Base-by-base conservation (phyloP, 1,140 invertebrate species). In the Camponotus vicinus region DNA sequence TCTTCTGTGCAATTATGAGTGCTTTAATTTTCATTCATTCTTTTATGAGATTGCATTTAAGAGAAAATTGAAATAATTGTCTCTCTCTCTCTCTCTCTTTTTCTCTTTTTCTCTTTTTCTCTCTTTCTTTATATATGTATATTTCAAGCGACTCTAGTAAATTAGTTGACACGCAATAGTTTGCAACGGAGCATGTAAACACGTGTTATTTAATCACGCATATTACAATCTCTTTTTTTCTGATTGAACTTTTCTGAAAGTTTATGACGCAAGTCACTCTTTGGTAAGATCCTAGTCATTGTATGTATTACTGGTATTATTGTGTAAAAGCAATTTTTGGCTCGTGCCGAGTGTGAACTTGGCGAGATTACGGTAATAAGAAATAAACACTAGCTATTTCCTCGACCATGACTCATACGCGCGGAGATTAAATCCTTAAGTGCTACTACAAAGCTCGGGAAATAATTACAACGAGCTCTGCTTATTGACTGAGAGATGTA, bases 331-430 rank as follows among this genome's bases (percentile, higher is more conserved):
- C 27, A 42, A 61, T 34, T 45, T 27, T 69, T 21, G 37, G 64
- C 76, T 42, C 64, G 64, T 67, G 61, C 15, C 37, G 15, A 59
- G 34, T 42, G 45, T 21, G 7, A 3, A 49, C 0, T 32, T 55
- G 42, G 52, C 37, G 49, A 34, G 49, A 83, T 83, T 73, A 73
- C 40, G 40, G 7, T 59, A 73, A 83, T 45, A 61, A 73, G 40
- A 61, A 73, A 73, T 73, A 73, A 83, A 83, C 78, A 82, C 27
- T n/a, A 21, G 79, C 13, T 73, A 83, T 83, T 73, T 73, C 49
- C 79, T 61, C 79, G 42, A 11, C n/a, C 13, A 55, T 75, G 79
- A 83, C 27, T 83, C 69, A 75, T 52, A 52, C 49, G 49, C 69
- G 13, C 32, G 40, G 18, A 73, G 18, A 83, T 83, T 83, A 83